These are phyloP conservation scores for Ascaphus truei DNA, from an alignment of 2,113 vertebrate genomes.

Conservation along the genomic window DNA sequence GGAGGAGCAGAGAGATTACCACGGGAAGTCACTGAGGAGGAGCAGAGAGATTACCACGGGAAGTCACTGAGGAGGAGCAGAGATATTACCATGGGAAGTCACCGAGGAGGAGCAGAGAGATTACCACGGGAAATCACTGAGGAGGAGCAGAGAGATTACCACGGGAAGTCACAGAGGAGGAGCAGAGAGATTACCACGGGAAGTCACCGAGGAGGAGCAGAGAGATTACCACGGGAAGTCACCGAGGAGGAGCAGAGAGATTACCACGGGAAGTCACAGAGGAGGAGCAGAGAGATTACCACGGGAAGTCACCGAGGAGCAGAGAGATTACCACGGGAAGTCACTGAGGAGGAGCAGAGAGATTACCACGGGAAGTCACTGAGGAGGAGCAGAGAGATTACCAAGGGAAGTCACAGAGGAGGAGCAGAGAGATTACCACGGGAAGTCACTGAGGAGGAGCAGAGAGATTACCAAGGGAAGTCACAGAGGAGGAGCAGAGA, in stretches of 20 bases:
- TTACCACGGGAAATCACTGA: neutral
- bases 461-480: slow-evolving; percentile 7
- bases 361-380: neutral
- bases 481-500: too few relatives aligned
- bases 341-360: neutral
- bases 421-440: too few relatives aligned
- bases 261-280: neutral
- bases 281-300: too few relatives aligned
- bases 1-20: neutral
- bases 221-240: neutral
- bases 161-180: neutral
- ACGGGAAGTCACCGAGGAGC: neutral
- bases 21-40: neutral
- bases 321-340: neutral
- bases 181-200: too few relatives aligned
- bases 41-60: neutral
- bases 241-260: neutral
- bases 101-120: neutral
- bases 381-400: neutral
- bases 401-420: too few relatives aligned
- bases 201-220: neutral
- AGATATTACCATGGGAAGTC: neutral
- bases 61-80: neutral
- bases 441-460: neutral
- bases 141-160: neutral